Conservation (phyloP, 2,113 vertebrate species). For the Cyrtonyx montezumae region DNA sequence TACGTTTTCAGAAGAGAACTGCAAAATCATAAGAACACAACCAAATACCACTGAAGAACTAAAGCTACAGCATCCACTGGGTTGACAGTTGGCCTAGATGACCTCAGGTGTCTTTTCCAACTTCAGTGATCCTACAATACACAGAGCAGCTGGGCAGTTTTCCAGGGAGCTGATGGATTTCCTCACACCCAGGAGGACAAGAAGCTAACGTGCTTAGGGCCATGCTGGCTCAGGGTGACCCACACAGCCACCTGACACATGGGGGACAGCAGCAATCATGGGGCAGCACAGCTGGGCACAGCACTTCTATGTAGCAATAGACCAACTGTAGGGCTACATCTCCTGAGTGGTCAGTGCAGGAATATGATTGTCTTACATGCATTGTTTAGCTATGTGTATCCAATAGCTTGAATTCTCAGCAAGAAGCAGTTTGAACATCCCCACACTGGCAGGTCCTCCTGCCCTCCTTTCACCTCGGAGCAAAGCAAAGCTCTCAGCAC, state of each 20-base stretch:
- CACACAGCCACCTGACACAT: too few relatives aligned
- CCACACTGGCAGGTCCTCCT: background rate
- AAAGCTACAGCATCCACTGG: background rate
- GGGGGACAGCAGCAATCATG: background rate
- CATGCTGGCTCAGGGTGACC: background rate
- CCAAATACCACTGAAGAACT: background rate
- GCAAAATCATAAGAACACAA: background rate
- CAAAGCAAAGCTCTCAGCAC: background rate
- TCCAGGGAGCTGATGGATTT: background rate
- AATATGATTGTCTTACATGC: rapidly evolving
- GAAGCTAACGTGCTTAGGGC: background rate
- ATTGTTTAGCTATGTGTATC: background rate
- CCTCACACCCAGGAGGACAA: background rate
- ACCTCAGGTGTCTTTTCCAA: background rate
- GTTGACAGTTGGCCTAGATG: background rate
- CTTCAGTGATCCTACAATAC: too few relatives aligned
- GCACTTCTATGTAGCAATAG: rapidly evolving
- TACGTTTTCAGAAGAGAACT: background rate
- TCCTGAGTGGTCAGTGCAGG: background rate
- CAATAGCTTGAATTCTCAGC: background rate
- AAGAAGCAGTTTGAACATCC: rapidly evolving
- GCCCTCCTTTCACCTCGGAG: rapidly evolving
- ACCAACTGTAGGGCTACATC: too few relatives aligned
- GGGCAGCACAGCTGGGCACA: rapidly evolving
- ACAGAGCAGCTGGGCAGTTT: rapidly evolving